These are phyloP conservation scores for Bos taurus DNA, from an alignment of 2,113 vertebrate genomes.

Conservation along the genomic window DNA sequence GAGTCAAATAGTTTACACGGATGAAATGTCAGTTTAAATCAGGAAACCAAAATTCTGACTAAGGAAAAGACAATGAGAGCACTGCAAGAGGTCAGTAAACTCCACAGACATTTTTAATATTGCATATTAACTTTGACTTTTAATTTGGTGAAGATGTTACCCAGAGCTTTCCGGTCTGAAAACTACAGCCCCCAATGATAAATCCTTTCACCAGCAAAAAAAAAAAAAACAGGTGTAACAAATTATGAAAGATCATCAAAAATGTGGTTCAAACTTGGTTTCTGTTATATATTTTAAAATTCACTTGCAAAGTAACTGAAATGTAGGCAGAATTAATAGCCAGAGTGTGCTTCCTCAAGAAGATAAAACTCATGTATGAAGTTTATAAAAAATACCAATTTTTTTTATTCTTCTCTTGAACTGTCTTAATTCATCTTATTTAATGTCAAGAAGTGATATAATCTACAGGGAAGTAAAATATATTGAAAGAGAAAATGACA, in stretches of 20 bases:
- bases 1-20: background rate
- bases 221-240: background rate
- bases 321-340: background rate
- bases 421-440: background rate
- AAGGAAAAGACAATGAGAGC: background rate
- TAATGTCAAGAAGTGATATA: background rate
- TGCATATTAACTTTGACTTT: background rate
- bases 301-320: background rate
- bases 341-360: background rate
- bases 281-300: background rate
- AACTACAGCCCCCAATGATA: background rate
- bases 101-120: background rate
- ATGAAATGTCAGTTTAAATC: background rate
- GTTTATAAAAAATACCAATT: background rate
- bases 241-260: background rate
- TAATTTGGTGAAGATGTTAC: slow-evolving; percentile 12
- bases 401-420: background rate
- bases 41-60: background rate
- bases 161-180: background rate
- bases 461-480: background rate
- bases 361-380: background rate
- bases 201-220: background rate
- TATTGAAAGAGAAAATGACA: background rate
- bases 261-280: background rate
- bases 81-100: background rate